These are phyloP conservation scores for Troides aeacus DNA, from an alignment of 2,888 invertebrate species.

Conservation along the genomic window DNA sequence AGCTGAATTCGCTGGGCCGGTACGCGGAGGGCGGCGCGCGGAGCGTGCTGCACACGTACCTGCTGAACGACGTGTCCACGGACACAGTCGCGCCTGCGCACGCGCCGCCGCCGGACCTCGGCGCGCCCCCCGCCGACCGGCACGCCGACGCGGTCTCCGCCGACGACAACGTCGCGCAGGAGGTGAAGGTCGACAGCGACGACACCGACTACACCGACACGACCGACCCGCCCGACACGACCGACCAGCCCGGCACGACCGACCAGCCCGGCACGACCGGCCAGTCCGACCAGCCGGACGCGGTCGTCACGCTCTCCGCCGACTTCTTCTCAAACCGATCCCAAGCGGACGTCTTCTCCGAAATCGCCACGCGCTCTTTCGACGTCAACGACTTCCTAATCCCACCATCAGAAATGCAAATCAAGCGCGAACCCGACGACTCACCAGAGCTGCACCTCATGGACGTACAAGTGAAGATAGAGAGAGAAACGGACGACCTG, in stretches of 20 bases:
- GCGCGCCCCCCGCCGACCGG: conserved; percentile 33
- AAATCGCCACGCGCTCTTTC: conserved; percentile 66
- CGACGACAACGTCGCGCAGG: conserved; percentile 73
- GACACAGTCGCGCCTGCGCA: conserved; percentile 67
- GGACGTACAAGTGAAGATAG: conserved; percentile 60
- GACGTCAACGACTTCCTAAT: conserved; percentile 72
- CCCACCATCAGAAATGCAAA: conserved; percentile 63
- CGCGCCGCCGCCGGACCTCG: conserved; percentile 51
- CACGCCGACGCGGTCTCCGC: conserved; percentile 61
- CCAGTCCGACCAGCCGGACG: conserved; percentile 46
- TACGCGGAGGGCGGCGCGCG: conserved; percentile 69
- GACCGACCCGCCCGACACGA: no score
- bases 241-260: no score
- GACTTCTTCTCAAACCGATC: conserved; percentile 62
- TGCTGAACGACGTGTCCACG: conserved; percentile 72
- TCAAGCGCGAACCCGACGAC: conserved; percentile 59
- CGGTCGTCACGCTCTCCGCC: conserved; percentile 65
- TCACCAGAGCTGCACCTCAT: conserved; percentile 39
- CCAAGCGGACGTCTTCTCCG: conserved; percentile 65
- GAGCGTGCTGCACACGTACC: conserved; percentile 72
- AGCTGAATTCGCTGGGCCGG: conserved; percentile 84
- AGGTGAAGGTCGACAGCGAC: conserved; percentile 69
- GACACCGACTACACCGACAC: conserved; percentile 32
- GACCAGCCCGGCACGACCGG: no score
- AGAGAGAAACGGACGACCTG: conserved; percentile 56